These are phyloP conservation scores for Bos javanicus DNA, from an alignment of 2,113 vertebrate genomes.

Conservation along the genomic window DNA sequence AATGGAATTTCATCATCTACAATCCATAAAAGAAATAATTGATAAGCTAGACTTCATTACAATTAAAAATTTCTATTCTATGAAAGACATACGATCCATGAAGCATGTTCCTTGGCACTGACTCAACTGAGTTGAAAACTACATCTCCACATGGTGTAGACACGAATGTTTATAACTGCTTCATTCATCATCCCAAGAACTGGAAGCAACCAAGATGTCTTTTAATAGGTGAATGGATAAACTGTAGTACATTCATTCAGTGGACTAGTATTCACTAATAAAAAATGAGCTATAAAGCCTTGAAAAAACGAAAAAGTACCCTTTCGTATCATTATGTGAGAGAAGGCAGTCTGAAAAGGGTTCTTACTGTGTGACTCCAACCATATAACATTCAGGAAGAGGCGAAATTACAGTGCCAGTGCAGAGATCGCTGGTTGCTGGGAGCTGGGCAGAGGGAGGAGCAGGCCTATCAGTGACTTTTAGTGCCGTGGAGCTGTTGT, in stretches of 20 bases:
- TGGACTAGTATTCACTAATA: neutral
- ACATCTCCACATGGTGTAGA: no score
- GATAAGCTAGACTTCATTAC: neutral
- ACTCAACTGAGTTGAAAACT: neutral
- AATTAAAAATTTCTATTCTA: neutral
- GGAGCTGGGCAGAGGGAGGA: no score
- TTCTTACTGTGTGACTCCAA: neutral
- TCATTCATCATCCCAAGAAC: neutral
- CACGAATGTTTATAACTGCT: neutral
- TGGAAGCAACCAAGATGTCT: no score
- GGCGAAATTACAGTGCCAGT: fast-evolving
- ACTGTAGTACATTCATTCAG: no score
- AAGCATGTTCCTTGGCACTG: neutral
- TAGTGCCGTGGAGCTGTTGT: fast-evolving
- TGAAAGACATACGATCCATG: neutral
- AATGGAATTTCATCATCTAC: neutral
- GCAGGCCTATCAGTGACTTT: fast-evolving
- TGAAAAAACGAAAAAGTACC: neutral
- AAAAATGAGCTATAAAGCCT: neutral
- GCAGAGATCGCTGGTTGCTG: no score
- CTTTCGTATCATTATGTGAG: neutral
- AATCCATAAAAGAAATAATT: neutral
- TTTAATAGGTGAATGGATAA: neutral
- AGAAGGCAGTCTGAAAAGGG: neutral
- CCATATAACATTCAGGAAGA: neutral